Evolutionary conservation across 2,888 invertebrate species (phyloP).

Genomic region (Cataglyphis cursor): DNA sequence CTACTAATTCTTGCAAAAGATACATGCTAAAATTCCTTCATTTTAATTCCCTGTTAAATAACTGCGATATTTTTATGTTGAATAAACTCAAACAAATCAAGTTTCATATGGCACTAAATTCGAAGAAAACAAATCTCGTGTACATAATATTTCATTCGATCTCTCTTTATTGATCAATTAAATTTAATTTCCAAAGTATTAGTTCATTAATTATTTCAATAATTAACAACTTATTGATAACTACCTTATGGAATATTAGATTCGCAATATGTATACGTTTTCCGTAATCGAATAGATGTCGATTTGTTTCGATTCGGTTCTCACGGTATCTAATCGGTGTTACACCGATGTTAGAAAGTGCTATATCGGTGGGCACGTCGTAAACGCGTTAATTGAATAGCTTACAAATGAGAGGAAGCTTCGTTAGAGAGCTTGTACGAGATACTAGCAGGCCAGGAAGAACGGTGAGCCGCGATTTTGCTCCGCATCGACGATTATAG

Average conservation of each 20-base stretch:
- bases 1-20: neutral
- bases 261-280: neutral
- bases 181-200: neutral
- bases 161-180: neutral
- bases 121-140: neutral
- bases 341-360: constrained; percentile 43
- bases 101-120: neutral
- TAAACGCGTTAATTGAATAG: constrained; percentile 54
- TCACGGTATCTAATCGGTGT: constrained; percentile 42
- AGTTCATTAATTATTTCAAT: constrained; percentile 14
- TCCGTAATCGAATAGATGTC: constrained; percentile 24
- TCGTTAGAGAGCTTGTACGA: constrained; percentile 44
- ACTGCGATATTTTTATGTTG: neutral
- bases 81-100: neutral
- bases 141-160: neutral
- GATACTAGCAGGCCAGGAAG: constrained; percentile 28
- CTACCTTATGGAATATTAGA: neutral
- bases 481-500: constrained; percentile 67
- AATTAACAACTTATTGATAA: constrained; percentile 11
- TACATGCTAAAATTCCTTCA: neutral
- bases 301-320: constrained; percentile 40
- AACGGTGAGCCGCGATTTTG: constrained; percentile 63
- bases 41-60: neutral
- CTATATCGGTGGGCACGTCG: constrained; percentile 33
- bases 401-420: constrained; percentile 53